Evolutionary conservation across 2,113 vertebrate genomes (phyloP).

Genomic region (Lanius ludovicianus): DNA sequence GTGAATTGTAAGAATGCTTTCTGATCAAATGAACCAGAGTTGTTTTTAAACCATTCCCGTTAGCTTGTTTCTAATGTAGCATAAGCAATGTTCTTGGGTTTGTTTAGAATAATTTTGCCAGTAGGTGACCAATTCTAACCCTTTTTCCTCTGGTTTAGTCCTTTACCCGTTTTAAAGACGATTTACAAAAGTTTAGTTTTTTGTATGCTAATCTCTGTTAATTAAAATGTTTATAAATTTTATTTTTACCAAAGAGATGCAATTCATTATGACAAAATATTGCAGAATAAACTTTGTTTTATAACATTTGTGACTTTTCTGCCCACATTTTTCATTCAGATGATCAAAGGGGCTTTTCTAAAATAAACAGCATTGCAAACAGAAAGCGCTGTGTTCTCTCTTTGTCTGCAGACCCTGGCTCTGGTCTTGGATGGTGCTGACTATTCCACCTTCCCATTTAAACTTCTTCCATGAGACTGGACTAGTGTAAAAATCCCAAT

Average conservation of each 20-base stretch:
- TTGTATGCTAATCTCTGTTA: constrained; percentile 99
- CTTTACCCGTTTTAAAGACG: constrained; percentile 69
- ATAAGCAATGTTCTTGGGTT: constrained; percentile 69
- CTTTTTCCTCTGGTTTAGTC: constrained; percentile 66
- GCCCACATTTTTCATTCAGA: constrained; percentile 58
- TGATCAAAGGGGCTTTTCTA: constrained; percentile 66
- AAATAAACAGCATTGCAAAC: constrained; percentile 64
- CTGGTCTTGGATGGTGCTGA: background rate
- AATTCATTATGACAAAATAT: constrained; percentile 99
- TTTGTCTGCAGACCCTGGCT: constrained; percentile 10
- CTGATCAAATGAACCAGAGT: constrained; percentile 72
- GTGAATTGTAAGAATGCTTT: constrained; percentile 75
- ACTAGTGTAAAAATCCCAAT: background rate
- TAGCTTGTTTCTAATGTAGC: constrained; percentile 72
- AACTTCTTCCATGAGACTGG: background rate
- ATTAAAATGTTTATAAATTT: constrained; percentile 99
- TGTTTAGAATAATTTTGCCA: constrained; percentile 72
- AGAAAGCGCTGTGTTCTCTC: constrained; percentile 39
- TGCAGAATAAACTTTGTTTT: constrained; percentile 98
- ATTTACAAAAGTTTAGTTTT: constrained; percentile 92
- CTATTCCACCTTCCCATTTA: background rate
- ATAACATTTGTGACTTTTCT: constrained; percentile 77
- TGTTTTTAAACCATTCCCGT: constrained; percentile 56
- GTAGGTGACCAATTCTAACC: constrained; percentile 72
- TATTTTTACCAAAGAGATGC: constrained; percentile 99